These are phyloP conservation scores for Troides oblongomaculatus DNA, from an alignment of 2,888 invertebrate species.

Conservation along the genomic window DNA sequence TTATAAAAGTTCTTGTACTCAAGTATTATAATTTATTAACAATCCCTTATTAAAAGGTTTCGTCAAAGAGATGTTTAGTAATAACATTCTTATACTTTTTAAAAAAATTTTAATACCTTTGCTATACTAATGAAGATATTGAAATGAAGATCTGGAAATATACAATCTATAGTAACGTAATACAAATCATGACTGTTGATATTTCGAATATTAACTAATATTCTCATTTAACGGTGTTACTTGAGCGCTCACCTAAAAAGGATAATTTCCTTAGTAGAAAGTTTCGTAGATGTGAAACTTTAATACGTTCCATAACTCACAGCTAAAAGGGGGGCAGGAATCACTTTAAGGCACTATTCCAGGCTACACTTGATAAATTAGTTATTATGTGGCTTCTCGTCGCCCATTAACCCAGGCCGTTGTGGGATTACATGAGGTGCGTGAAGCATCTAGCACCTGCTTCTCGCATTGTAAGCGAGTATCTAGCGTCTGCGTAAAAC, in stretches of 20 bases:
- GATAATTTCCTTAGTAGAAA: background rate
- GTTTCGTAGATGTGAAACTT: slow-evolving; percentile 14
- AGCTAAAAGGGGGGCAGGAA: slow-evolving; percentile 11
- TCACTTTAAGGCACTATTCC: slow-evolving; percentile 14
- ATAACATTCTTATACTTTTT: too few relatives aligned
- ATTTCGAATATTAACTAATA: background rate
- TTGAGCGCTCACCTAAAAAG: background rate
- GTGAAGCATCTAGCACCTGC: slow-evolving; percentile 11
- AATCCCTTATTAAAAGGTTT: too few relatives aligned
- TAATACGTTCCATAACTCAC: slow-evolving; percentile 11
- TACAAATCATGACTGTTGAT: background rate
- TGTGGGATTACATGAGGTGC: slow-evolving; percentile 9
- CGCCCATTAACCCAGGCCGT: slow-evolving; percentile 12
- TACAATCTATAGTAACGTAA: background rate
- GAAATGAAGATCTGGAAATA: background rate
- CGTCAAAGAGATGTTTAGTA: too few relatives aligned
- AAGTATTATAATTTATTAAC: background rate
- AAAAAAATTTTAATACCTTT: too few relatives aligned
- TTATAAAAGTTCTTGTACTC: background rate
- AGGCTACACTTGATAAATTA: slow-evolving; percentile 22
- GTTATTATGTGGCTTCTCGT: slow-evolving; percentile 16
- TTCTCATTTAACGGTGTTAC: background rate
- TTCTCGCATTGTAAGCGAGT: background rate
- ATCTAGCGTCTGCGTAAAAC: background rate
- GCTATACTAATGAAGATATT: background rate